Evolutionary conservation across 2,797 vertebrate species (phyloP), one percentile per base, ranked within the genome.

Genomic region (Synaphobranchus kaupii): DNA sequence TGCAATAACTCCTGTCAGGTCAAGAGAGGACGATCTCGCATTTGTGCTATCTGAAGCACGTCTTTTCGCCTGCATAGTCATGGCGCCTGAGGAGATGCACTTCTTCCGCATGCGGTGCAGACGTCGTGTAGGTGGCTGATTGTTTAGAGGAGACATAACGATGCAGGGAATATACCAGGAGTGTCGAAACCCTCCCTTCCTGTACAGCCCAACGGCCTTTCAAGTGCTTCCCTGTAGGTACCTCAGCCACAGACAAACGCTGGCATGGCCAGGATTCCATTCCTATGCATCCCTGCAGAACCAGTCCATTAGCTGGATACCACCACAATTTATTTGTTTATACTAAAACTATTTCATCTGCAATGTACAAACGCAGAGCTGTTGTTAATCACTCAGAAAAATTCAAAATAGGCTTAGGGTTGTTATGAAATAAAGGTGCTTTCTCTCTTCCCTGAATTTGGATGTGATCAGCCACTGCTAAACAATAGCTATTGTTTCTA

Each of bases 401-500:
- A 25, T n/a, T 50, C 47, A 10, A 81, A 81, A 50, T 50, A 50
- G 44, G 44, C 47, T 81, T 9, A 48, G 47, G 78, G 47, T 50
- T 22, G 22, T 81, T 81, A 50, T 48, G 47, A 81, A 5, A 81
- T 10, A 50, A 47, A 81, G 20, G 28, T 25, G 78, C 22, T 25
- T 50, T 81, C 78, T 25, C 34, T 44, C 44, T 22, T 25, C 3
- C 78, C 39, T 47, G 0, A 44, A 20, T 39, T 39, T 78, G 31
- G 73, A 39, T 31, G 31, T 48, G 44, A 31, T 50, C 47, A n/a
- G 78, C 22, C 47, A n/a, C 47, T 50, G 78, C 44, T 4, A n/a
- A 81, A n/a, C 12, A 81, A 81, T n/a, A 81, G 47, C 78, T n/a
- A 50, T 50, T 81, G 78, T 81, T n/a, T 81, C 81, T 28, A 50